Conservation (phyloP, 1,140 invertebrate species). For the Ladona fulva region DNA sequence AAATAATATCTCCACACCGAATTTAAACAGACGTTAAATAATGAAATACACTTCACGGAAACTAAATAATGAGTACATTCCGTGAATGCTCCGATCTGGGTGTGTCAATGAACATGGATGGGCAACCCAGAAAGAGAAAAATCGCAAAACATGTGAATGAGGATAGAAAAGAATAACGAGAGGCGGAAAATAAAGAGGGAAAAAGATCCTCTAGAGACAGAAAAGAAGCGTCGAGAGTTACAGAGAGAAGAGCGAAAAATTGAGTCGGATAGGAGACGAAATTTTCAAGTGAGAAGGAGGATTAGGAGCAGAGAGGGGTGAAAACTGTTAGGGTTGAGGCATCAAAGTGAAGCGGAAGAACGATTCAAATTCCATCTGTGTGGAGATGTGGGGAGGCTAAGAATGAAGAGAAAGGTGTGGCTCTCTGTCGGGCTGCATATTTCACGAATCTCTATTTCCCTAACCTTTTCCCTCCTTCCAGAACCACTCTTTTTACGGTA, state of each 20-base stretch:
- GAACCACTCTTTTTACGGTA: background rate
- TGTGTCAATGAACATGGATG: too few species aligned
- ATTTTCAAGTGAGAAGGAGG: background rate
- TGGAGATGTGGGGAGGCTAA: background rate
- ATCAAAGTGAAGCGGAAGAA: background rate
- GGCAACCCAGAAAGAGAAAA: too few species aligned
- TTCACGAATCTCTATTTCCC: background rate
- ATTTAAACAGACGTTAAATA: too few species aligned
- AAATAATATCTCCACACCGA: too few species aligned
- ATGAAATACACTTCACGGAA: too few species aligned
- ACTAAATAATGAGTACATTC: too few species aligned
- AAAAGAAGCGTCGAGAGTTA: background rate
- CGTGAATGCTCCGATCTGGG: too few species aligned
- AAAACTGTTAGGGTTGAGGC: background rate
- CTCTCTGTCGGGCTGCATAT: background rate
- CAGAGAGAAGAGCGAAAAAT: background rate
- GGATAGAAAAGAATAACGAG: too few species aligned
- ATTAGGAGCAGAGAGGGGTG: background rate
- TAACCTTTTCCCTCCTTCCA: background rate
- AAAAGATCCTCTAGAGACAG: background rate
- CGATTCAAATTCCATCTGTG: background rate
- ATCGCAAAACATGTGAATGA: too few species aligned
- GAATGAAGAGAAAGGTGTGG: background rate
- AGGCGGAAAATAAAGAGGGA: too few species aligned
- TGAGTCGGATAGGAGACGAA: background rate